Base-by-base conservation (phyloP, 2,113 vertebrate species). In the Castor canadensis region DNA sequence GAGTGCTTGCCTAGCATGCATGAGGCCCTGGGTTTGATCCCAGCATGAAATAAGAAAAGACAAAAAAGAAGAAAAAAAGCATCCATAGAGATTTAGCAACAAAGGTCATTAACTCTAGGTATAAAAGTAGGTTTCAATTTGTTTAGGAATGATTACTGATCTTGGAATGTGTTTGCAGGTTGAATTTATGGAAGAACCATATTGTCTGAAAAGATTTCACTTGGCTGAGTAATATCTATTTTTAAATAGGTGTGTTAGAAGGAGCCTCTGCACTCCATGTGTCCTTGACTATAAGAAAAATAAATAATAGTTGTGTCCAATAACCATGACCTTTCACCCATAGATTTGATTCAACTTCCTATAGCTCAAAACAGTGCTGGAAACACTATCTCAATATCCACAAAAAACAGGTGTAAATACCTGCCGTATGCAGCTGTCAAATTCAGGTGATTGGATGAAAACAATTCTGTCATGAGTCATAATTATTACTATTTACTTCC, bases 401-500 rank as follows among this genome's bases (percentile, higher is more conserved):
- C 76, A 89, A 75, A 79, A 82, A 38, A 40, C 4, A 92, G 71
- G 38, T 96, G 56, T 87, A 91, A 91, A 71, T 89, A 67, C 60
- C 17, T 85, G 62, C 67, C 35, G n/a, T 66, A 49, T 58, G 32
- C 62, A 93, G 32, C 60, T 88, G 60, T 84, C 83, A 91, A 54
- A 71, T 54, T 83, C 13, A 40, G 76, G 62, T 69, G 40, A 72
- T 32, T 92, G 32, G 54, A 73, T 93, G 81, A 89, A 94, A 81
- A 87, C 69, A 87, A 93, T 93, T 92, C 73, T 88, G 52, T 67
- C 20, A 19, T 90, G 76, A 97, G 76, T 96, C 30, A 54, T 64
- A 77, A 6, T 75, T 71, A 88, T 32, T 93, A 83, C 10, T 94
- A 10, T 58, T 93, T 96, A 87, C 73, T 94, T 95, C 79, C 54